Evolutionary conservation across 2,113 vertebrate species (phyloP).

Genomic region (Spheniscus mendiculus): DNA sequence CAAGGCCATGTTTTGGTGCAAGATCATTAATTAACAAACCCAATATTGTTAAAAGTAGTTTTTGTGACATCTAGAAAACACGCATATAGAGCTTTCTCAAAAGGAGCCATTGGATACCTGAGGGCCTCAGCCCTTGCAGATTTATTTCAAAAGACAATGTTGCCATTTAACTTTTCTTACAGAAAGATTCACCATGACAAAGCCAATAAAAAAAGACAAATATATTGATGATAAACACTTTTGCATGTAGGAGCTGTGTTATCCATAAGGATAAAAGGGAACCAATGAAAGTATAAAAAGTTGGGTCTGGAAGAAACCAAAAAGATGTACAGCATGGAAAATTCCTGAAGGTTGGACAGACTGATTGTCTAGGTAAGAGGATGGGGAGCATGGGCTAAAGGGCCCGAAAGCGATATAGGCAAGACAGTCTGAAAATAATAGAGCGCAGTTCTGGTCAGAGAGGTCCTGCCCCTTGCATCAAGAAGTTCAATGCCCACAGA

Average conservation of each 20-base stretch:
- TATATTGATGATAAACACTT: background rate
- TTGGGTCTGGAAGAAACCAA: background rate
- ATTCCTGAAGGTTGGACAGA: background rate
- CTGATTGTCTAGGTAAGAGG: background rate
- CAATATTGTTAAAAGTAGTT: background rate
- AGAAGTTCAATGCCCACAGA: background rate
- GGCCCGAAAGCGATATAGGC: background rate
- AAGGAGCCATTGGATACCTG: background rate
- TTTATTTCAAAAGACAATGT: background rate
- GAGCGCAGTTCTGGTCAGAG: background rate
- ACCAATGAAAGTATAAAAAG: background rate
- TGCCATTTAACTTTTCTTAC: background rate
- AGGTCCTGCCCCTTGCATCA: background rate
- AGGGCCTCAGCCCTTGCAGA: background rate
- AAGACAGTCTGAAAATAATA: background rate
- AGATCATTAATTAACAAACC: background rate
- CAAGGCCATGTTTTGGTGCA: background rate
- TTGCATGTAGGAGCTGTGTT: background rate
- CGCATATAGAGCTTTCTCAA: background rate
- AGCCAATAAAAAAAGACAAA: background rate
- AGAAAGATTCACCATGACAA: background rate
- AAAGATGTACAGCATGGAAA: background rate
- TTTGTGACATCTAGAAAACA: background rate
- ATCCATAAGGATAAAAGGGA: background rate
- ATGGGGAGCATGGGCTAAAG: background rate